Evolutionary conservation across 2,888 invertebrate genomes (phyloP), one percentile per base, ranked within the genome.

Genomic region (Cataglyphis altisquamis): DNA sequence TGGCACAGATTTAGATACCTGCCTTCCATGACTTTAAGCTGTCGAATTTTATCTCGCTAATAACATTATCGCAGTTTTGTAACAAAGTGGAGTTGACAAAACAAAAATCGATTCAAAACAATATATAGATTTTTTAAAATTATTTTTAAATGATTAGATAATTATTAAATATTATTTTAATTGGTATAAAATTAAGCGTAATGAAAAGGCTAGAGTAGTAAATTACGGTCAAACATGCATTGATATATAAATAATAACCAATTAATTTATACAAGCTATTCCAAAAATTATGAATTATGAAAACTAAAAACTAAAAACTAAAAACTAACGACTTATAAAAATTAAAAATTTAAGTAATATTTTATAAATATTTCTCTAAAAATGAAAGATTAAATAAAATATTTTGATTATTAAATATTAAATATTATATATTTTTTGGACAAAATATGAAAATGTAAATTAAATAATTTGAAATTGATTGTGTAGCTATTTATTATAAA

Each of bases 1-100:
- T 48, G 72, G 25, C 62, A 32, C 32, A 68, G 72, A 78, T 85
- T 73, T 83, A 83, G 67, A 66, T 73, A 67, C 66, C 78, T 78
- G 48, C 39, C n/a, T 64, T 62, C 77, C 52, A 74, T 64, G 52
- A 63, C n/a, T 52, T n/a, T 29, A 39, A 18, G 63, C 9, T 32
- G 29, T 52, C 52, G 36, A 75, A 12, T 39, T 39, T 74, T 75
- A 77, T 77, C 63, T 41, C 29, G 10, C 41, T 36, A 72, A 72
- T 62, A 52, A 39, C 1, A 48, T 72, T 45, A 9, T 12, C 29
- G 6, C 45, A 18, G 21, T 62, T n/a, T 3, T 48, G 0, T 39
- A 55, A 55, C 55, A 57, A 57, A 68, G 10, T 29, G 6, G 21
- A 18, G 10, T 15, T 18, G 18, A 9, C 18, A 48, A 64, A 36